A percentile compares a stretch with the other conserved stretches of the same genome.
These are phyloP conservation scores for Bicyclus anynana DNA, from an alignment of 1,140 invertebrate genomes.

Conservation along the genomic window DNA sequence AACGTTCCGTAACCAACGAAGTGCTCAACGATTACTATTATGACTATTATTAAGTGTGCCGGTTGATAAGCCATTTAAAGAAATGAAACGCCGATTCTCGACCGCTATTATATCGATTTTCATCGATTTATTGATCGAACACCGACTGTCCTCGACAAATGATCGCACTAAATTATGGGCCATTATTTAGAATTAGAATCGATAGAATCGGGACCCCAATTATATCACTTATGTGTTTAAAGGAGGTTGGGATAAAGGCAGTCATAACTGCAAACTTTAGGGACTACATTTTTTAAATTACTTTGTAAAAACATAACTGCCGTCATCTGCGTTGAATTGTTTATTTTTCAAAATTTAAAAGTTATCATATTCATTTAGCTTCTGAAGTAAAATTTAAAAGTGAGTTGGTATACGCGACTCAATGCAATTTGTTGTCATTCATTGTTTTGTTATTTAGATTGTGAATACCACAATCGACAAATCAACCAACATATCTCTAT, in stretches of 20 bases:
- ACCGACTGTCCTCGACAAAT: constrained; percentile 73
- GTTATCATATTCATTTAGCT: too few species aligned
- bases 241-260: constrained; percentile 65
- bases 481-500: too few species aligned
- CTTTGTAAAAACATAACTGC: constrained; percentile 1
- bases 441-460: too few species aligned
- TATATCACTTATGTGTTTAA: constrained; percentile 77
- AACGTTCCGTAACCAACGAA: constrained; percentile 31
- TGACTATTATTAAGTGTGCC: constrained; percentile 69
- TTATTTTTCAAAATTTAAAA: constrained; percentile 5
- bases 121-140: constrained; percentile 75
- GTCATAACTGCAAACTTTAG: constrained; percentile 58
- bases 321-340: background rate
- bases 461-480: too few species aligned
- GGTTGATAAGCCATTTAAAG: constrained; percentile 72
- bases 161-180: constrained; percentile 67
- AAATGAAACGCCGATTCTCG: constrained; percentile 71
- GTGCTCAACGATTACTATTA: constrained; percentile 61
- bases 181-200: constrained; percentile 75
- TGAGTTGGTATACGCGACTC: too few species aligned
- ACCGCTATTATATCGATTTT: constrained; percentile 69
- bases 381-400: too few species aligned
- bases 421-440: too few species aligned
- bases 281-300: constrained; percentile 22
- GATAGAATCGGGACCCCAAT: constrained; percentile 72